Base-by-base conservation (phyloP, 2,113 vertebrate genomes). In the Pithys albifrons region DNA sequence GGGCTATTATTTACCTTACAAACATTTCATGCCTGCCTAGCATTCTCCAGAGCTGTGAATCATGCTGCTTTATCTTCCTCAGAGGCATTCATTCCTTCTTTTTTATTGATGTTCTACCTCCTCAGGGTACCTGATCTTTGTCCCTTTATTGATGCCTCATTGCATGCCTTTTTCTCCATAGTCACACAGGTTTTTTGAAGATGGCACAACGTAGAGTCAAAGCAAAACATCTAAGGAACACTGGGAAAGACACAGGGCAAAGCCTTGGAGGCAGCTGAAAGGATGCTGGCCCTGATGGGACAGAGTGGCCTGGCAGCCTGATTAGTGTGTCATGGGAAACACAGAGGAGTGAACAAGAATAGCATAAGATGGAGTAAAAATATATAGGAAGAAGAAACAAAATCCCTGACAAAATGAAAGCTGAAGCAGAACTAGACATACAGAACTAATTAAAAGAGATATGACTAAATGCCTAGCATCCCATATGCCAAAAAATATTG, bases 1-100 rank as follows among this genome's bases (percentile, higher is more conserved):
- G 43, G 57, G 43, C 25, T 61, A 82, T 93, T 96, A 94, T 94
- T 96, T 96, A 95, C 73, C 73, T 91, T 70, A 69, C 76, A 93
- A 92, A 94, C 41, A 79, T 46, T 91, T 85, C 73, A 75, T 89
- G 76, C 41, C 88, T 87, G 66, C 55, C 77, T 84, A 27, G 70
- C 62, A 85, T 85, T 94, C 93, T 92, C 70, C 66, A 94, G 69
- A 93, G 83, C 73, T 81, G 72, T 81, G 90, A 87, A 67, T 84
- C 76, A 65, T 3, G 1, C 61, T 78, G 52, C 83, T 95, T 93
- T 92, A 81, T 72, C 86, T 88, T 66, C 76, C 66, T 91, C 80
- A 75, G 76, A 91, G 83, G 25, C 28, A 62, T 54, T 46, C 48
- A 28, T 66, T 77, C 90, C n/a, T 78, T 35, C 64, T 43, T 77